Percentiles rank a stretch among this genome's conserved stretches.
Conservation (phyloP, 92 coral and sea anemone species). For the Ricordea florida region DNA sequence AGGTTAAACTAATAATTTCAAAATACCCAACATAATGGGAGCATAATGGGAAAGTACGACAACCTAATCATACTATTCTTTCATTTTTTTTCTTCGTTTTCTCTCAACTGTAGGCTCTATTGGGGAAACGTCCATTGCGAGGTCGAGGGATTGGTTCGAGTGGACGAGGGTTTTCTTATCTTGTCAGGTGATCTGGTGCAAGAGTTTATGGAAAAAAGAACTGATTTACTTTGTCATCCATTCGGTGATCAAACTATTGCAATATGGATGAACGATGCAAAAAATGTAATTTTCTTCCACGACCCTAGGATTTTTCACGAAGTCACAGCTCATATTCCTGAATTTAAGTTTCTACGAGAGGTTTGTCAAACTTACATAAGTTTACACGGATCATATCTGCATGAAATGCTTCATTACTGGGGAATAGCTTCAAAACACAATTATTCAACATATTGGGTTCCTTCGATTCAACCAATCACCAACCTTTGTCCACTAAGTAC, state of each 20-base stretch:
- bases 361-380: conserved; percentile 76
- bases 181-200: conserved; percentile 72
- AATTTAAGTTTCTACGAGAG: conserved; percentile 55
- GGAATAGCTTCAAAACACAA: conserved; percentile 55
- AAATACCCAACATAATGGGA: too few species aligned
- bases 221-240: conserved; percentile 86
- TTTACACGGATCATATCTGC: conserved; percentile 90
- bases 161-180: conserved; percentile 91
- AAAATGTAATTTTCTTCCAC: conserved; percentile 80
- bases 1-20: too few species aligned
- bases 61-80: too few species aligned
- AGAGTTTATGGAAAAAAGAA: conserved; percentile 68
- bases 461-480: conserved; percentile 76
- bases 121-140: conserved; percentile 95
- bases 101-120: conserved; percentile 64
- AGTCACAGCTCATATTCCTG: conserved; percentile 75
- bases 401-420: conserved; percentile 84
- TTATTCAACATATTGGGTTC: conserved; percentile 64
- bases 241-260: conserved; percentile 95
- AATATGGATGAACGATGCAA: conserved; percentile 88
- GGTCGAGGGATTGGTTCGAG: conserved; percentile 85
- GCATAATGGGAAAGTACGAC: too few species aligned
- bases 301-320: conserved; percentile 86
- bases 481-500: conserved; percentile 74
- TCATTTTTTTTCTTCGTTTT: too few species aligned